Evolutionary conservation across 2,797 vertebrate genomes (phyloP).

Genomic region (Fratercula arctica): DNA sequence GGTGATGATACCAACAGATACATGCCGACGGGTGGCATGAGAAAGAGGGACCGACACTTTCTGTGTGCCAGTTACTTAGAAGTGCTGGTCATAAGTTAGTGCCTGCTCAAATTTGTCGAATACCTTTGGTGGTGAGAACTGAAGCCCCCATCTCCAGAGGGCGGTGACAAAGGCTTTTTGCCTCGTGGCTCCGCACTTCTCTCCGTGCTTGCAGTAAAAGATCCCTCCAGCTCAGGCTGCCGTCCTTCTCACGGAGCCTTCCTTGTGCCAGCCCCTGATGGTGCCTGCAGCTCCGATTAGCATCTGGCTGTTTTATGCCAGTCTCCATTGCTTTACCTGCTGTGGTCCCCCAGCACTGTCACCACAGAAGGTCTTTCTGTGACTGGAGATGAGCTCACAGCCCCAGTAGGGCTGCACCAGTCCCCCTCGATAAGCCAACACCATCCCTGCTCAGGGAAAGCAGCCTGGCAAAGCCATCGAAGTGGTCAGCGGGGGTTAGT

Average conservation of each 20-base stretch:
- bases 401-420: neutral
- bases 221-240: neutral
- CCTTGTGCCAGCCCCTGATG: neutral
- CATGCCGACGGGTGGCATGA: too few relatives aligned
- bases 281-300: fast-evolving
- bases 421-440: neutral
- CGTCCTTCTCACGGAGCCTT: fast-evolving
- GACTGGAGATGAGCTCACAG: neutral
- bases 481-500: neutral
- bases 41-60: neutral
- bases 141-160: neutral
- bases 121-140: neutral
- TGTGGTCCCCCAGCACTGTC: neutral
- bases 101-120: neutral
- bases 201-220: too few relatives aligned
- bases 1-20: neutral
- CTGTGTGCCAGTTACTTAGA: neutral
- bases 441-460: neutral
- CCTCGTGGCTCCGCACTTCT: neutral
- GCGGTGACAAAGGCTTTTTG: neutral
- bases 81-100: neutral
- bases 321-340: neutral
- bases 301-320: neutral
- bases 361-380: neutral
- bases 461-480: neutral